Percentiles rank a stretch among this genome's conserved stretches.
These are phyloP conservation scores for Drosophila willistoni DNA, from an alignment of 1,140 invertebrate species.

Conservation along the genomic window DNA sequence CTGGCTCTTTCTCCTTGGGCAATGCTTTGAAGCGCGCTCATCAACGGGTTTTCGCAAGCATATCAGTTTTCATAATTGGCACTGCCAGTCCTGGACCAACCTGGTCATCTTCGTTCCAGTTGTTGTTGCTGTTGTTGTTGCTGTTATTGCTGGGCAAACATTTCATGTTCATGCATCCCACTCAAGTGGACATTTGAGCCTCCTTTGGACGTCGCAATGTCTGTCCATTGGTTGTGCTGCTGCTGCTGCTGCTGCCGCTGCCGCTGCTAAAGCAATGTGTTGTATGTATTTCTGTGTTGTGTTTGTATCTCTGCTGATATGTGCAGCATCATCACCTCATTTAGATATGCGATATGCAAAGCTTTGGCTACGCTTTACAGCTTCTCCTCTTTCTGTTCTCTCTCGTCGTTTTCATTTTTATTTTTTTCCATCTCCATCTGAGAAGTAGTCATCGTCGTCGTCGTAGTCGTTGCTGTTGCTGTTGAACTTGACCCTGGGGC, in stretches of 20 bases:
- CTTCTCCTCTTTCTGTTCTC: slow-evolving; percentile 39
- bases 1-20: slow-evolving; percentile 13
- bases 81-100: slow-evolving; percentile 45
- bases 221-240: slow-evolving; percentile 35
- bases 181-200: slow-evolving; percentile 80
- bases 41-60: slow-evolving; percentile 77
- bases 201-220: slow-evolving; percentile 49
- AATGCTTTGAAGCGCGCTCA: slow-evolving; percentile 72
- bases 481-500: slow-evolving; percentile 78
- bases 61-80: slow-evolving; percentile 81
- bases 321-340: slow-evolving; percentile 80
- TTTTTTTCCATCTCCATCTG: slow-evolving; percentile 18
- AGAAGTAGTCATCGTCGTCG: slow-evolving; percentile 17
- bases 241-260: too few species aligned
- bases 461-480: slow-evolving; percentile 38
- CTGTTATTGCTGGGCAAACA: slow-evolving; percentile 67
- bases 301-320: slow-evolving; percentile 73
- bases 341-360: slow-evolving; percentile 80
- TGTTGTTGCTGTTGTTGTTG: slow-evolving; percentile 42
- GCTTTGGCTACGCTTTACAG: slow-evolving; percentile 63
- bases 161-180: slow-evolving; percentile 75
- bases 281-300: slow-evolving; percentile 43
- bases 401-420: slow-evolving; percentile 3
- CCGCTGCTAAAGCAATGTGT: slow-evolving; percentile 37
- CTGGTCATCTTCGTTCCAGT: slow-evolving; percentile 35